phyloP scores from a whole-genome alignment of 1,140 invertebrate genomes.

The Penaeus japonicus region DNA sequence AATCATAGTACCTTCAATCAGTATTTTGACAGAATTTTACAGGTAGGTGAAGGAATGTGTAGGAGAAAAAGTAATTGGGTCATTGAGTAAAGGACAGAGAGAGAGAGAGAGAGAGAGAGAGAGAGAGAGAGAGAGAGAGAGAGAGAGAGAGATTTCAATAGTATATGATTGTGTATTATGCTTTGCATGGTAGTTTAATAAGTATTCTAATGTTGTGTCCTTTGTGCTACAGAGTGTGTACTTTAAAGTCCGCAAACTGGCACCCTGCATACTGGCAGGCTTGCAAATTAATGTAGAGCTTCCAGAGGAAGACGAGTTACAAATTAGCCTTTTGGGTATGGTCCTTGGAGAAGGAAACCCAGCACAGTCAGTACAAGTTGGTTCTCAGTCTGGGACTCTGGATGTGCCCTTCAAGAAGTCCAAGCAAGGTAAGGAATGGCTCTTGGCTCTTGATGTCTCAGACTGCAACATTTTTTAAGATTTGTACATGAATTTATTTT shows the following conservation, averaged over 20 bases:
- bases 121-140: no score
- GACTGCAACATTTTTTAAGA: no score
- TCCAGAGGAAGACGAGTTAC: conserved; percentile 89
- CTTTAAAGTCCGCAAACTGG: conserved; percentile 84
- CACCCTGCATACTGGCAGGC: conserved; percentile 82
- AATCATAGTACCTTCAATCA: conserved; percentile 61
- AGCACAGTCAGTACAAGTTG: neutral
- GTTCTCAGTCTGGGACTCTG: neutral
- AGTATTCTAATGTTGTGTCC: neutral
- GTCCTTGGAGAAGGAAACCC: conserved; percentile 39
- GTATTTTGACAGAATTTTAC: conserved; percentile 74
- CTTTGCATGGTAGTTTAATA: neutral
- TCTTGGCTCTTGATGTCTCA: no score
- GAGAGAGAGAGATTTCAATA: no score
- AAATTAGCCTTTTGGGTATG: conserved; percentile 77
- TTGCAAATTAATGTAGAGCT: conserved; percentile 81
- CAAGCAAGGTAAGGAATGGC: no score
- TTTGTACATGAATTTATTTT: no score
- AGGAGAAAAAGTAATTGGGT: no score
- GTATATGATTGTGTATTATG: neutral
- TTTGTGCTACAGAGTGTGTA: conserved; percentile 70
- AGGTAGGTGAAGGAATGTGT: conserved; percentile 65
- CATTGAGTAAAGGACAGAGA: neutral
- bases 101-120: neutral
- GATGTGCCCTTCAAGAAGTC: neutral